phyloP scores from a whole-genome alignment of 2,888 invertebrate genomes.

The Trimorus sp. region DNA sequence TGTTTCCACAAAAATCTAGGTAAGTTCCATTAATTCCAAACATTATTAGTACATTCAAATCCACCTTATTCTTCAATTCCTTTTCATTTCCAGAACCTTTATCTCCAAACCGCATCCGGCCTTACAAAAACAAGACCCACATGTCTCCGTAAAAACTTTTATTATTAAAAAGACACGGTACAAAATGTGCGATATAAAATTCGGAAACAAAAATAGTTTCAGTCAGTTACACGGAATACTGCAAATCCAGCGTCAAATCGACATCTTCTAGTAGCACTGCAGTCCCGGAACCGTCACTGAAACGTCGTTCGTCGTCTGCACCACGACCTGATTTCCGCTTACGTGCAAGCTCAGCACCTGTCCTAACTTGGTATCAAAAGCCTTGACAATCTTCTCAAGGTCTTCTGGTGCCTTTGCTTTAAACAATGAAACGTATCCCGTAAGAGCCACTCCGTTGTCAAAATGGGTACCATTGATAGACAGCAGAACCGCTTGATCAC shows the following conservation, averaged over 20 bases:
- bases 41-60: too few species aligned
- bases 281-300: slow-evolving; percentile 20
- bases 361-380: slow-evolving; percentile 73
- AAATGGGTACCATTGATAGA: slow-evolving; percentile 79
- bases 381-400: slow-evolving; percentile 76
- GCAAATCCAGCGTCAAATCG: slow-evolving; percentile 1
- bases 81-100: too few species aligned
- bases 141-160: background rate
- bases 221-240: slow-evolving; percentile 43
- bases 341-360: slow-evolving; percentile 76
- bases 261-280: slow-evolving; percentile 13
- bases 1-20: too few species aligned
- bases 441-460: slow-evolving; percentile 75
- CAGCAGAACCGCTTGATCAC: slow-evolving; percentile 76
- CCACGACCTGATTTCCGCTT: slow-evolving; percentile 77
- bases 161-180: background rate
- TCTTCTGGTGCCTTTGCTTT: slow-evolving; percentile 70
- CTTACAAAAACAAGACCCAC: too few species aligned
- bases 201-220: slow-evolving; percentile 8
- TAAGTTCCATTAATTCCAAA: too few species aligned
- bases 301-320: slow-evolving; percentile 74
- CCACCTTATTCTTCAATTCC: too few species aligned
- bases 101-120: too few species aligned
- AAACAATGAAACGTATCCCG: slow-evolving; percentile 74
- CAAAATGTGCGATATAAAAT: background rate